phyloP scores from a whole-genome alignment of 35 echinoderm and acorn worm genomes.

The Ophiothrix spiculata region DNA sequence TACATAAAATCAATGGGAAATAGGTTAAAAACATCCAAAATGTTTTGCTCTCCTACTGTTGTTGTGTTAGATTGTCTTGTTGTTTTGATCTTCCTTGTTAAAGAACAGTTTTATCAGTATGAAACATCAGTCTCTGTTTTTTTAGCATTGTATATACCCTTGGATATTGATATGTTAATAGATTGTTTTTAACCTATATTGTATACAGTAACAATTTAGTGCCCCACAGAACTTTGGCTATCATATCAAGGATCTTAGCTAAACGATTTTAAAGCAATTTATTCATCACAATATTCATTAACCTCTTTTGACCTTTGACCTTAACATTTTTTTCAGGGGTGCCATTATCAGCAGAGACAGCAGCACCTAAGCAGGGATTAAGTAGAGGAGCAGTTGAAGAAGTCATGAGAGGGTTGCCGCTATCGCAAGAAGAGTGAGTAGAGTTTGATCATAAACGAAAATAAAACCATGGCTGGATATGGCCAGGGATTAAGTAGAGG shows the following conservation, averaged over 20 bases:
- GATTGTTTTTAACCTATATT: not conserved
- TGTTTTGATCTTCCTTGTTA: too few relatives aligned
- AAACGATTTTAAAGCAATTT: not conserved
- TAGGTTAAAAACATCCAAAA: too few relatives aligned
- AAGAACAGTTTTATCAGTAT: too few relatives aligned
- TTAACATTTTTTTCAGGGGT: conserved; percentile 65
- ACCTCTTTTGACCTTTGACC: not conserved
- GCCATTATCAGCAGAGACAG: conserved; percentile 53
- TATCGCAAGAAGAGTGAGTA: conserved; percentile 76
- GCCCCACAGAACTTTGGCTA: not conserved
- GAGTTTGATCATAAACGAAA: too few relatives aligned
- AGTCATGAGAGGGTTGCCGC: conserved; percentile 44
- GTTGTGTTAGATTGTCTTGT: too few relatives aligned
- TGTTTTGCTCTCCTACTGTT: too few relatives aligned
- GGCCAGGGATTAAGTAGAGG: too few relatives aligned
- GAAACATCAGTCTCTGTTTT: too few relatives aligned
- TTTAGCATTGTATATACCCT: not conserved
- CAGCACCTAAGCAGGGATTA: conserved; percentile 36
- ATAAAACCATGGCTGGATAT: too few relatives aligned
- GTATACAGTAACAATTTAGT: not conserved
- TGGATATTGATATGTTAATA: not conserved
- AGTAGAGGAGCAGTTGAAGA: conserved; percentile 41
- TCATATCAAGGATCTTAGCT: not conserved
- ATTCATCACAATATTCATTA: not conserved
- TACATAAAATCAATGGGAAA: too few relatives aligned